phyloP scores from a whole-genome alignment of 1,140 invertebrate genomes.

The Tetragnatha versicolor region DNA sequence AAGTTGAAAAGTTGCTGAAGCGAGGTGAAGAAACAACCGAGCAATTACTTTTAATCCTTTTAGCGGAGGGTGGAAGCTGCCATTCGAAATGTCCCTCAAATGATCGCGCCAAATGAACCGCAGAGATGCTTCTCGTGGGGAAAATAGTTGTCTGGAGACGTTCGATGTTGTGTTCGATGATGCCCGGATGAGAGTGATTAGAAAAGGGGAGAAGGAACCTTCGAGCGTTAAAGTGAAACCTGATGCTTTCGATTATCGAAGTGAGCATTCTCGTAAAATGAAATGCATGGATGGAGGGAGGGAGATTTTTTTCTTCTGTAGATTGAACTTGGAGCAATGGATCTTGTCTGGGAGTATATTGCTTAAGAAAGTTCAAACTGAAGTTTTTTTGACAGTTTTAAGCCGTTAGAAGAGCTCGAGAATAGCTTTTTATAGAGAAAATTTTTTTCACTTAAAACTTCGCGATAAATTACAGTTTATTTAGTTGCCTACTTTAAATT shows the following conservation, averaged over 20 bases:
- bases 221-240: not conserved
- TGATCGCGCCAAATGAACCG: constrained; percentile 20
- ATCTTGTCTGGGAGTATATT: too few species aligned
- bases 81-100: constrained; percentile 3
- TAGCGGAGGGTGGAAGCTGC: not conserved
- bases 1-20: constrained; percentile 12
- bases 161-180: not conserved
- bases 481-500: too few species aligned
- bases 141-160: constrained; percentile 1
- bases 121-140: not conserved
- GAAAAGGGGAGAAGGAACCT: not conserved
- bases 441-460: not conserved
- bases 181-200: not conserved
- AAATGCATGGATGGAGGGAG: not conserved
- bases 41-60: constrained; percentile 25
- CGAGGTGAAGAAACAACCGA: constrained; percentile 1
- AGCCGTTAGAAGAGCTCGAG: not conserved
- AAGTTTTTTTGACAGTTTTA: not conserved
- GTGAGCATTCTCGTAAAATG: not conserved
- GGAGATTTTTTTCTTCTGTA: too few species aligned
- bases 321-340: too few species aligned
- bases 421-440: not conserved
- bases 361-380: not conserved
- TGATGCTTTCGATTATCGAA: not conserved
- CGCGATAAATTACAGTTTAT: too few species aligned